Conservation (phyloP, 2,888 invertebrate species). For the Prosopocoilus inquinatus region DNA sequence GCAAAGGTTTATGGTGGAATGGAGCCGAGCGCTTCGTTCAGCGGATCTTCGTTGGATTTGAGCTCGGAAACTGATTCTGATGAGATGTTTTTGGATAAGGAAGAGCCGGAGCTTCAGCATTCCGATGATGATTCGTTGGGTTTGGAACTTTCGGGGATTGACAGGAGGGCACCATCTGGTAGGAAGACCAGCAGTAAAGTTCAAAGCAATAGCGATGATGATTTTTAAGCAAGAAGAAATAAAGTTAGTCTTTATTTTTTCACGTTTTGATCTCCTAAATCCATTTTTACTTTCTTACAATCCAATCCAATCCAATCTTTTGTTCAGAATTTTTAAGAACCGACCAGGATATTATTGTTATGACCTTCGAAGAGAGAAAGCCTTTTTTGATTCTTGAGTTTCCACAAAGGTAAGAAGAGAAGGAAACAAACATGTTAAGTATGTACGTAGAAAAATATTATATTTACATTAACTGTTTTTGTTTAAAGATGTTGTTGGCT, state of each 20-base stretch:
- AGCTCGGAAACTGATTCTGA: constrained; percentile 46
- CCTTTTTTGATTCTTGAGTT: no score
- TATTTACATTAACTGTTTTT: not conserved
- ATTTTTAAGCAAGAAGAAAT: constrained; percentile 34
- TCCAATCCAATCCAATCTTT: no score
- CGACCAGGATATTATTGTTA: no score
- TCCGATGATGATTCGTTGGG: constrained; percentile 48
- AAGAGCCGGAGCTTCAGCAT: constrained; percentile 45
- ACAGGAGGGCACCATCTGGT: constrained; percentile 39
- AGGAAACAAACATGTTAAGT: no score
- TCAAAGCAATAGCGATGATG: constrained; percentile 47
- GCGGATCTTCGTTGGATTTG: constrained; percentile 43
- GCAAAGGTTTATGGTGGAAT: constrained; percentile 39
- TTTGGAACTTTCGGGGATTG: constrained; percentile 43
- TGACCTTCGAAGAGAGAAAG: no score
- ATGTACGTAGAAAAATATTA: not conserved
- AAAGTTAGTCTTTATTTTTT: not conserved
- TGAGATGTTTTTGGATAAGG: constrained; percentile 47
- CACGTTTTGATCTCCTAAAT: no score
- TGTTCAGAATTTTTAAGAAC: no score
- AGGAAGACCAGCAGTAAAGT: constrained; percentile 42
- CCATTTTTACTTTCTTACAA: no score
- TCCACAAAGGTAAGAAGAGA: no score
- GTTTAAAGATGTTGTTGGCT: constrained; percentile 5
- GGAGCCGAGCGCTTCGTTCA: constrained; percentile 41